These are phyloP conservation scores for Notoglanidium macrostoma DNA, from an alignment of 2,797 vertebrate species.

Conservation along the genomic window DNA sequence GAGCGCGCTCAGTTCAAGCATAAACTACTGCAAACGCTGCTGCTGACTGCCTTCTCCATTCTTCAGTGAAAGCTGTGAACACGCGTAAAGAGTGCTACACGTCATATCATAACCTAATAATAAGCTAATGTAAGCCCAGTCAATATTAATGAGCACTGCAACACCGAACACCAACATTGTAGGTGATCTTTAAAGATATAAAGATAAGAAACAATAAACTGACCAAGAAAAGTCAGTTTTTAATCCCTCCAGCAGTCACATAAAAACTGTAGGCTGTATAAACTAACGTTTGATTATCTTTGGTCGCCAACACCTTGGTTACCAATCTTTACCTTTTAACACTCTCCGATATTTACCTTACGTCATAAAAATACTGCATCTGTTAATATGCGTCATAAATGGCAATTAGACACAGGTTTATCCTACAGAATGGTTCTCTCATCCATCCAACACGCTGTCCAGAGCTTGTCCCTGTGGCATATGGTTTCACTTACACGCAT, in stretches of 20 bases:
- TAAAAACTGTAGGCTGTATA: neutral
- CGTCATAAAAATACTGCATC: slow-evolving; percentile 9
- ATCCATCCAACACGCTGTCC: neutral
- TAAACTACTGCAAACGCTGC: slow-evolving; percentile 27
- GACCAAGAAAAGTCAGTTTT: neutral
- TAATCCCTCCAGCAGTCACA: neutral
- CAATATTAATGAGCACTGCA: neutral
- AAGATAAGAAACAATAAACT: neutral
- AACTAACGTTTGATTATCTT: neutral
- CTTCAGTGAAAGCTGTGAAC: neutral
- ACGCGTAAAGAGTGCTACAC: too few relatives aligned
- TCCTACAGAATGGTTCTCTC: neutral
- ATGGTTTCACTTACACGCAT: slow-evolving; percentile 11
- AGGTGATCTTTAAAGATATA: neutral
- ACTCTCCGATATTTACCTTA: slow-evolving; percentile 1
- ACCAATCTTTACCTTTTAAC: neutral
- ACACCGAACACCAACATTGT: neutral
- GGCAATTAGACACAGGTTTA: neutral
- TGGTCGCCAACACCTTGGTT: too few relatives aligned
- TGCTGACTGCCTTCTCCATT: neutral
- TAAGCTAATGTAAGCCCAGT: neutral
- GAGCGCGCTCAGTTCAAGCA: slow-evolving; percentile 58
- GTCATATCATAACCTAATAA: neutral
- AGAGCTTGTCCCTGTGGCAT: neutral
- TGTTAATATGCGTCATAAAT: neutral